Base-by-base conservation (phyloP, 1,140 invertebrate genomes). In the Vanessa atalanta region DNA sequence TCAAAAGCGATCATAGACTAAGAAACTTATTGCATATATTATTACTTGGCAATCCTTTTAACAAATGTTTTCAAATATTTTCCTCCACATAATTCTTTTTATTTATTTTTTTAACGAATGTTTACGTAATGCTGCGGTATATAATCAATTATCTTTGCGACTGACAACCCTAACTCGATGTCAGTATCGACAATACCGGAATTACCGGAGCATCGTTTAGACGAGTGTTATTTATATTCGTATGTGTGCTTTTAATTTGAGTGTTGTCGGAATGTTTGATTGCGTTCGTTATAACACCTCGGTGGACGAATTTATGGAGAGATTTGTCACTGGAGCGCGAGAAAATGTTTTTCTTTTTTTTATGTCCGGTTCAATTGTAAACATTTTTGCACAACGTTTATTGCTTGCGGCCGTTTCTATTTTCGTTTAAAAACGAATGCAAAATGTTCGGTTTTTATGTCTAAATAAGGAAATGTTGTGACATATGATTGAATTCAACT, bases 241-340 rank as follows among this genome's bases (percentile, higher is more conserved):
- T 55, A 16, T 65, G 57, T 37, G 11, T 37, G 57, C 26, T 61
- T 61, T 61, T 61, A 68, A 37, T 68, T 55, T 68, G 65, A 68
- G 50, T 55, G 57, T 37, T 37, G 55, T 57, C 55, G 70, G 71
- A 48, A 67, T 73, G 71, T 73, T 67, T 63, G 74, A 76, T 76
- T 72, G 74, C 69, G 69, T 76, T 70, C 74, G 74, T 72, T 76
- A 76, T 76, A 67, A 71, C 69, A 71, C 64, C 47, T 71, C 50
- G 73, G 65, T 70, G 50, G 20, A 63, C 55, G 26, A 75, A 64
- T 67, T 72, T 75, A 79, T 78, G 70, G 57, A 61, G 55, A 43
- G 48, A 65, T 73, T 78, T 75, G 70, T 16, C 57, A 61, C 57
- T n/a, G 57, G 57, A 15, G 26, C 26, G 14, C 12, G 57, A 61